Evolutionary conservation across 2,888 invertebrate genomes (phyloP), one percentile per base, ranked within the genome.

Genomic region (Rhagonycha fulva): DNA sequence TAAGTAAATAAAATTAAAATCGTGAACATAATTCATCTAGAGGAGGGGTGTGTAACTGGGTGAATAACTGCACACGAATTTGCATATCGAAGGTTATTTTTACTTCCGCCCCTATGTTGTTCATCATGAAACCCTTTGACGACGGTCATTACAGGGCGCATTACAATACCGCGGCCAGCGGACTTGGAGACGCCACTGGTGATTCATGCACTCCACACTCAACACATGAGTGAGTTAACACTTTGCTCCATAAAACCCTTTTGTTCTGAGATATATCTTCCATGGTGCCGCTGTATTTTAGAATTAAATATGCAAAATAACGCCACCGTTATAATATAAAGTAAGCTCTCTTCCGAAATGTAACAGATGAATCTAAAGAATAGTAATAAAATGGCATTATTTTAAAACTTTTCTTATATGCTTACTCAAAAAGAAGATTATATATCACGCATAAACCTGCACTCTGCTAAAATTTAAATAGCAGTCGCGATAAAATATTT

Each of bases 41-140:
- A 62, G 69, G 67, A 79, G 76, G 86, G 85, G 86, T 85, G 86
- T 84, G 83, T 86, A 86, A 87, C 86, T 86, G 86, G 84, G 85
- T 86, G 86, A 86, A 86, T 86, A 86, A 87, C 86, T 85, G 84
- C 84, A 82, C 83, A 84, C 82, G 84, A 84, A 87, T 87, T 87
- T 87, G 86, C 87, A 87, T 87, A 87, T 85, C 84, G 85, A 84
- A 86, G 85, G 84, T 86, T 86, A 86, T 86, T 86, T 84, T 84
- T 84, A 85, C 85, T 86, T 86, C 86, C 86, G 86, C 87, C 87
- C 87, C 86, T 86, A 87, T 87, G 85, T 81, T 84, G 84, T 86
- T 84, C 84, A 86, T 85, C 85, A 85, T 85, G 82, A 85, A 86
- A 87, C 86, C 86, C 86, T 86, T 86, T 86, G 83, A 82, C 79